Percentiles rank a stretch among this genome's conserved stretches.
Evolutionary conservation across 2,797 vertebrate species (phyloP).

Genomic region (Acanthiza pusilla): DNA sequence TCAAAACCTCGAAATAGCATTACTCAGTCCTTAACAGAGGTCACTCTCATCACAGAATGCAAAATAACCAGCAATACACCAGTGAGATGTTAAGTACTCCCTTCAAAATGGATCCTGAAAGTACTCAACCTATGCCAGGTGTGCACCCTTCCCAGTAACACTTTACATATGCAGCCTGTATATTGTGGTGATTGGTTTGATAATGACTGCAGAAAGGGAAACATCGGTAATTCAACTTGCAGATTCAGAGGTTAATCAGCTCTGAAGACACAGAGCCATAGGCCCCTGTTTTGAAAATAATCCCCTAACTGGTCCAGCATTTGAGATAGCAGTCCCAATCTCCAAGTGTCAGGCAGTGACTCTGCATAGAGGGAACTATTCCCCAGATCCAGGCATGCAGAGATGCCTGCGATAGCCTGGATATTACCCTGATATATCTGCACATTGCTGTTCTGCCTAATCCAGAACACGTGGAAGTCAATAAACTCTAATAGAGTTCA

Average conservation of each 20-base stretch:
- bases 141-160: neutral
- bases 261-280: neutral
- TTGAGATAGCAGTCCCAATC: neutral
- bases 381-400: neutral
- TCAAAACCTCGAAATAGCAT: neutral
- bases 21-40: neutral
- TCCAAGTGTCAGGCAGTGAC: rapidly evolving
- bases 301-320: neutral
- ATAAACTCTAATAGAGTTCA: neutral
- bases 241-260: neutral
- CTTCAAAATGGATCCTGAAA: neutral
- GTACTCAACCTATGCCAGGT: neutral
- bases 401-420: neutral
- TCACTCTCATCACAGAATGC: neutral
- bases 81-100: neutral
- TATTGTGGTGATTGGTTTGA: neutral
- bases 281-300: neutral
- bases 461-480: neutral
- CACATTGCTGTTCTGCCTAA: neutral
- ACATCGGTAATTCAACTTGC: neutral
- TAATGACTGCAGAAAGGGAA: neutral
- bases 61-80: neutral
- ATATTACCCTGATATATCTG: neutral
- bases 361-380: neutral
- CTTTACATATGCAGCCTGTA: neutral